These are phyloP conservation scores for Oophaga pumilio DNA, from an alignment of 2,113 vertebrate genomes.

Conservation along the genomic window DNA sequence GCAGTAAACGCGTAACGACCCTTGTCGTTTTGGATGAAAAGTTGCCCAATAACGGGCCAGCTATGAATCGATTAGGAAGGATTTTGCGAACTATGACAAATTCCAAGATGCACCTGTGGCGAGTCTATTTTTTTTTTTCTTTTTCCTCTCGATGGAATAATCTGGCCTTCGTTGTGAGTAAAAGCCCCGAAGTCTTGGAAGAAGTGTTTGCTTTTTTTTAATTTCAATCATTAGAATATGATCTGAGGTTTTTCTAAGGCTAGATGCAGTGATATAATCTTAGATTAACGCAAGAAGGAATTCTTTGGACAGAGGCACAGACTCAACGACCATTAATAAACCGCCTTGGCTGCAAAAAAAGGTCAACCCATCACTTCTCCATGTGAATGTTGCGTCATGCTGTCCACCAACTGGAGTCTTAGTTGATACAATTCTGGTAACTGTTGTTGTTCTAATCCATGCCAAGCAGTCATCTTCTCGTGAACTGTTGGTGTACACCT, in stretches of 20 bases:
- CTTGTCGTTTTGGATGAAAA: conserved; percentile 32
- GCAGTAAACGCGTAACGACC: conserved; percentile 67
- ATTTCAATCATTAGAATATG: conserved; percentile 62
- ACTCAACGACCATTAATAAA: conserved; percentile 13
- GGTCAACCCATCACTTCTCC: conserved; percentile 16
- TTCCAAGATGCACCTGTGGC: conserved; percentile 77
- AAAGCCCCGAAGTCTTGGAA: conserved; percentile 72
- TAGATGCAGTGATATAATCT: conserved; percentile 64
- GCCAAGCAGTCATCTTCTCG: conserved; percentile 11
- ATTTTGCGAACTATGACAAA: conserved; percentile 64
- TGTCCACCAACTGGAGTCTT: not conserved
- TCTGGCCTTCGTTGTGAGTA: conserved; percentile 71
- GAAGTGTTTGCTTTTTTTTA: conserved; percentile 63
- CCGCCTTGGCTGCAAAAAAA: conserved; percentile 55
- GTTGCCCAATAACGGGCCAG: conserved; percentile 63
- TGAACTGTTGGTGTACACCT: not conserved
- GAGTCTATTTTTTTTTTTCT: conserved; percentile 70
- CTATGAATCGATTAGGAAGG: conserved; percentile 54
- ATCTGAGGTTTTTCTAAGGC: conserved; percentile 65
- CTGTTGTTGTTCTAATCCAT: not conserved
- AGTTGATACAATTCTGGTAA: not conserved
- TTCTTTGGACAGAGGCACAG: conserved; percentile 15
- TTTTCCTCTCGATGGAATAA: conserved; percentile 49
- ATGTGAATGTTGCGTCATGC: conserved; percentile 1
- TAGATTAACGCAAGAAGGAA: conserved; percentile 61